Base-by-base conservation (phyloP, 2,888 invertebrate genomes). In the Schizotus pectinicornis region DNA sequence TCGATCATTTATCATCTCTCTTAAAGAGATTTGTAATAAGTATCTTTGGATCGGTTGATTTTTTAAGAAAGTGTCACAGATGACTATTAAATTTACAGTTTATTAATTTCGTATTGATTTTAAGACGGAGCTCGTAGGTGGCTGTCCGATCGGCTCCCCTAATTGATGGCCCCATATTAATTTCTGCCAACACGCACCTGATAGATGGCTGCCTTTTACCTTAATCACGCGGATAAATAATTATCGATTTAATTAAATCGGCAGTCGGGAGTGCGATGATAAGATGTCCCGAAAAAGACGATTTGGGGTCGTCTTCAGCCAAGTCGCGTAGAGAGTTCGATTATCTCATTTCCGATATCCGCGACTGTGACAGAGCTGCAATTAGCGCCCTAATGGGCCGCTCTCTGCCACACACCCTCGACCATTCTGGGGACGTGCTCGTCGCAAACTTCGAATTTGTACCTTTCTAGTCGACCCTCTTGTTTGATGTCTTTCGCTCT, bases 21-120 rank as follows among this genome's bases (percentile, higher is more conserved):
- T 72, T 78, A 78, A 79, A 78, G 76, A 77, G 79, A 78, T 78
- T 78, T 76, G 79, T 79, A 79, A 77, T 78, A 77, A 77, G 74
- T 74, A 75, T 74, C 74, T 69, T 63, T 68, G 68, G 71, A 71
- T 75, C 73, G 66, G 69, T 72, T 68, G 73, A 74, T 74, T 76
- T 75, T 70, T 68, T 64, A 59, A 57, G 68, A 76, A 75, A 76
- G 71, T 76, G 76, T 77, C 76, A 75, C 76, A 75, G 72, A 63
- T 69, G 69, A 73, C 70, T 72, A 67, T 70, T 69, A 63, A 70
- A 71, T 67, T 67, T 70, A 67, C 67, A 59, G 61, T 65, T 64
- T 56, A 68, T 67, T 67, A 67, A 66, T 69, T 66, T 56, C 47
- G 39, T 37, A 54, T 54, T 47, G 54, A 54, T 54, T 54, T 47